Evolutionary conservation across 1,140 invertebrate species (phyloP), one percentile per base, ranked within the genome.

Genomic region (Ceratitis capitata): DNA sequence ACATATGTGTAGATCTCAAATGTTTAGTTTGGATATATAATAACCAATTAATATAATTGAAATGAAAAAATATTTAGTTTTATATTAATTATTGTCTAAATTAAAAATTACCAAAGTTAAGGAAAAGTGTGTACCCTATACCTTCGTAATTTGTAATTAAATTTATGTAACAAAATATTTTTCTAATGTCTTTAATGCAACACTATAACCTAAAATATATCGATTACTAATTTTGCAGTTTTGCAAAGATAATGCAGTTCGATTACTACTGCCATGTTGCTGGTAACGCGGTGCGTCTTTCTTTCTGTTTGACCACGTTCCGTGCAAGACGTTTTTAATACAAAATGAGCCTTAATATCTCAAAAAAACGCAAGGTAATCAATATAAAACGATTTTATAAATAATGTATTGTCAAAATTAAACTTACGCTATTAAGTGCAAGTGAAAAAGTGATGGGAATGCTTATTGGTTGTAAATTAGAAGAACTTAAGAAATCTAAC

Each of bases 341-440:
- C 39, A 92, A 92, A 88, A 92, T 93, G 92, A 92, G 90, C 88
- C 88, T 92, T 85, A 89, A 92, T 87, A 93, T 93, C 91, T 93
- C 92, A 64, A 93, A 93, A 91, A 93, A 93, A 92, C 92, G 92
- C 87, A 93, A 93, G 92, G 92, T 93, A 92, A 92, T 85, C 89
- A 85, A 89, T 87, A 58, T 29, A 51, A 84, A 19, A 39, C 29
- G 39, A 16, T 16, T 58, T 84, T 61, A 45, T 58, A 1, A 61
- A 87, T 86, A 87, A 88, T 74, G 83, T 86, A 87, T 69, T 85
- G 69, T 78, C 82, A 87, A n/a, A 64, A 1, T 56, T 45, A 64
- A 9, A 14, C 39, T 56, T 42, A n/a, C 45, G 35, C 32, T 83
- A 9, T 26, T 83, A 87, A 84, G 82, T 29, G 35, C 16, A 9